A percentile compares a stretch with the other conserved stretches of the same genome.
phyloP scores from a whole-genome alignment of 2,797 vertebrate species.

The Carcharodon carcharias region DNA sequence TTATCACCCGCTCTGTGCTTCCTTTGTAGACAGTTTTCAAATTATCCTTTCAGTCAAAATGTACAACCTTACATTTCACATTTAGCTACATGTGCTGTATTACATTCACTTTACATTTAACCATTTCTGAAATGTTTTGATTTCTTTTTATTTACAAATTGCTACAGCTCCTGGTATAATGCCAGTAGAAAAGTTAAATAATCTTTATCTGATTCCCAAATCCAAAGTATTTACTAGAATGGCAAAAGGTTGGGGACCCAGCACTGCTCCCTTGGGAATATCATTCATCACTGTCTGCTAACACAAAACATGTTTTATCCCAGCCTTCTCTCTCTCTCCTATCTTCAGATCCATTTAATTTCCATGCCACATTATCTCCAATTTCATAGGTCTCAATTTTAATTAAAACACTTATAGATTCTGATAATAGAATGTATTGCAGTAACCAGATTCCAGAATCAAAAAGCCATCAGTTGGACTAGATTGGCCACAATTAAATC shows the following conservation, averaged over 20 bases:
- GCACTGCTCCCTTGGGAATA: neutral
- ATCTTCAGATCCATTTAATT: neutral
- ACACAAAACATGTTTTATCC: neutral
- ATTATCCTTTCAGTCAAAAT: neutral
- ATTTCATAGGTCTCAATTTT: neutral
- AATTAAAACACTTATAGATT: neutral
- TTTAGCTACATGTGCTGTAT: neutral
- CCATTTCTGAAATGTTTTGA: neutral
- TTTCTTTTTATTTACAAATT: neutral
- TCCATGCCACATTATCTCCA: neutral
- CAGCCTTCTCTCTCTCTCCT: neutral
- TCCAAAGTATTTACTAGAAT: neutral
- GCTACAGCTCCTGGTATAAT: neutral
- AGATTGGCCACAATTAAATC: neutral
- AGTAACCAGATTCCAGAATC: neutral
- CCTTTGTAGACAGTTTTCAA: neutral
- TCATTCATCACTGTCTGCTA: neutral
- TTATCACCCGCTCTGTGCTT: neutral
- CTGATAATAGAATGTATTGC: neutral
- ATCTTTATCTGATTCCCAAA: neutral
- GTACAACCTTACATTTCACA: neutral
- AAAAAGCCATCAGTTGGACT: neutral
- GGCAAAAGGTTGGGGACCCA: neutral
- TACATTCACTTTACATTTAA: neutral
- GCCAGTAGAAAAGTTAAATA: neutral